Evolutionary conservation across 2,888 invertebrate species (phyloP).

Genomic region (Melanargia galathea): DNA sequence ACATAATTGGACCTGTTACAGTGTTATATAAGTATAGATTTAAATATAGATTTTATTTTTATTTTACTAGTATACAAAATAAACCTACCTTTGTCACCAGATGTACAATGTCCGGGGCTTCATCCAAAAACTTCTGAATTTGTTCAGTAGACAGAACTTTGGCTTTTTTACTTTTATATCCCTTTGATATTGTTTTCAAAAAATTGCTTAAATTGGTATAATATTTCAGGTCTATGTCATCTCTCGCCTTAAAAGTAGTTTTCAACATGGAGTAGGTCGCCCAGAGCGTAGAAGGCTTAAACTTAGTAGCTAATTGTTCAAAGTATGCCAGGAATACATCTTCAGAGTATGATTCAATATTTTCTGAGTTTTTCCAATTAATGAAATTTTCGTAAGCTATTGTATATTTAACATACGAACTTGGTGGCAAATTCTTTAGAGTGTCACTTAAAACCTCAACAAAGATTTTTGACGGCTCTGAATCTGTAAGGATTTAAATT

Average conservation of each 20-base stretch:
- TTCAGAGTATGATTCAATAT: conserved; percentile 10
- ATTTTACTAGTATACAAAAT: neutral
- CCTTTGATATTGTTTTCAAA: neutral
- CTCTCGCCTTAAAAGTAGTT: conserved; percentile 7
- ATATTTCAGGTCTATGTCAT: neutral
- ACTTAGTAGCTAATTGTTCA: conserved; percentile 6
- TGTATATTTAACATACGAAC: no score
- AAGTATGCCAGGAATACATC: conserved; percentile 9
- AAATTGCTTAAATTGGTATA: neutral
- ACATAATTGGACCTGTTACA: no score
- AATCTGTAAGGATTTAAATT: no score
- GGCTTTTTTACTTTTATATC: conserved; percentile 7
- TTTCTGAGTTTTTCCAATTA: conserved; percentile 29
- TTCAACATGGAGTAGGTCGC: conserved; percentile 6
- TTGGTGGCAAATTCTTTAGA: no score
- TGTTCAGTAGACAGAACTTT: conserved; percentile 7
- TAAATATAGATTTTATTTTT: no score
- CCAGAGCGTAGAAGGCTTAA: conserved; percentile 12
- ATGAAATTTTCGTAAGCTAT: conserved; percentile 10
- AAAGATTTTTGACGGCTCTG: no score
- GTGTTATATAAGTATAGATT: no score
- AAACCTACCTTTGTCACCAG: conserved; percentile 12
- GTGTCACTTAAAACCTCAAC: no score
- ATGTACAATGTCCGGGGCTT: conserved; percentile 7
- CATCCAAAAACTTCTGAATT: conserved; percentile 8